Base-by-base conservation (phyloP, 1,140 invertebrate genomes). In the Bombus fervidus region DNA sequence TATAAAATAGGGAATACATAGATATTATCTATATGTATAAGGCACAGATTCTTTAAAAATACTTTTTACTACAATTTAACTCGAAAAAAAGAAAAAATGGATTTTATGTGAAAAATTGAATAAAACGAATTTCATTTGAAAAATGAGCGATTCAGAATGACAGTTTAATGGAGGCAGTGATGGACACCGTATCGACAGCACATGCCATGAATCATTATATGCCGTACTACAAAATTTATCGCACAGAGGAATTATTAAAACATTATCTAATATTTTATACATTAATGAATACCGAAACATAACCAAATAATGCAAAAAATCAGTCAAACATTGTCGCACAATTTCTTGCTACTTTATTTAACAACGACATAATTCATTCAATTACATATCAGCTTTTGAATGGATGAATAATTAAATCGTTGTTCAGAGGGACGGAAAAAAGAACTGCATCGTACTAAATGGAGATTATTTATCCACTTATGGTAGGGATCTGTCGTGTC, bases 381-480 rank as follows among this genome's bases (percentile, higher is more conserved):
- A 31, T 34, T 66, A 8, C 4, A 6, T 71, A 71, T 41, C 6
- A n/a, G 12, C 12, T 15, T 18, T 37, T 1, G 41, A 81, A 43
- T 43, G 22, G n/a, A 72, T 1, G 66, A 43, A 73, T 73, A 57
- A 73, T 72, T 73, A 43, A 9, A 47, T 53, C n/a, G 28, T 1
- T 25, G 66, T n/a, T 47, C 28, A 18, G 6, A 1, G 28, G 8
- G 22, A n/a, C 0, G 8, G 12, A 5, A 28, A 13, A 66, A 13
- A 53, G 31, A 59, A 71, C 25, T 22, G 47, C 78, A 83, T 15
- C 34, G 43, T 34, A 37, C n/a, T n/a, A 34, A 79, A 71, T 72
- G n/a, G 37, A 18, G 66, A 22, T 79, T 71, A 84, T 84, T 84
- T 41, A 57, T 59, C 31, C 83, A 62, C 13, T 84, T 59, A 59